These are phyloP conservation scores for Chironomus striatipennis DNA, from an alignment of 1,140 invertebrate genomes.

Conservation along the genomic window DNA sequence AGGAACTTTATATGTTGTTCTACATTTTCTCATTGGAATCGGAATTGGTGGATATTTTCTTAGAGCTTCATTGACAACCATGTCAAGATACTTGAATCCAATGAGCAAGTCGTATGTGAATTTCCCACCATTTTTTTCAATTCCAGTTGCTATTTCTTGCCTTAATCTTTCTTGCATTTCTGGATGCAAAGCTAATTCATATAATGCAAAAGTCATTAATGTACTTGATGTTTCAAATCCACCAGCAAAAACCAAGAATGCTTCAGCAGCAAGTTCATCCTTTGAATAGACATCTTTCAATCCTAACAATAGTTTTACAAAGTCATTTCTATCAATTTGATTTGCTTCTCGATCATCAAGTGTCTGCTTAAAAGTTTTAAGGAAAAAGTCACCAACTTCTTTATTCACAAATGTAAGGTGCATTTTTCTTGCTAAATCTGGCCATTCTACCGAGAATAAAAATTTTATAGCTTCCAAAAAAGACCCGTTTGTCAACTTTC, in stretches of 20 bases:
- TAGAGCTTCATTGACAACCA: conserved; percentile 28
- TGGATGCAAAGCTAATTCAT: conserved; percentile 43
- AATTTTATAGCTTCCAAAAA: conserved; percentile 30
- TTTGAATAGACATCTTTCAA: conserved; percentile 36
- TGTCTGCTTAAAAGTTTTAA: background rate
- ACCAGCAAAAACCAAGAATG: conserved; percentile 37
- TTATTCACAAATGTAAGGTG: background rate
- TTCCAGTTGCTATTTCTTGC: conserved; percentile 41
- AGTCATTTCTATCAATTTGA: conserved; percentile 42
- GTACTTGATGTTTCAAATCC: conserved; percentile 48
- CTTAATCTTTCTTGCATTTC: conserved; percentile 44
- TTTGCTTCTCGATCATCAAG: conserved; percentile 40
- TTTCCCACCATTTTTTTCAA: conserved; percentile 33
- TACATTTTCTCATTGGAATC: conserved; percentile 40
- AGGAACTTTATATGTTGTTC: conserved; percentile 38
- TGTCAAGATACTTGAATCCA: conserved; percentile 41
- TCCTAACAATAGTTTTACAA: conserved; percentile 47
- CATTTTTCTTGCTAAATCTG: background rate
- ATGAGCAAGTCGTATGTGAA: conserved; percentile 40
- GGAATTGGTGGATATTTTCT: conserved; percentile 31
- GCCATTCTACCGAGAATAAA: background rate
- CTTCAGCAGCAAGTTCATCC: conserved; percentile 32
- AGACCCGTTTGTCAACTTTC: background rate
- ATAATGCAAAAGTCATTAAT: conserved; percentile 38
- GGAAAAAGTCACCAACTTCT: background rate